These are phyloP conservation scores for Clepsis dumicolana DNA, from an alignment of 2,888 invertebrate genomes.

Conservation along the genomic window DNA sequence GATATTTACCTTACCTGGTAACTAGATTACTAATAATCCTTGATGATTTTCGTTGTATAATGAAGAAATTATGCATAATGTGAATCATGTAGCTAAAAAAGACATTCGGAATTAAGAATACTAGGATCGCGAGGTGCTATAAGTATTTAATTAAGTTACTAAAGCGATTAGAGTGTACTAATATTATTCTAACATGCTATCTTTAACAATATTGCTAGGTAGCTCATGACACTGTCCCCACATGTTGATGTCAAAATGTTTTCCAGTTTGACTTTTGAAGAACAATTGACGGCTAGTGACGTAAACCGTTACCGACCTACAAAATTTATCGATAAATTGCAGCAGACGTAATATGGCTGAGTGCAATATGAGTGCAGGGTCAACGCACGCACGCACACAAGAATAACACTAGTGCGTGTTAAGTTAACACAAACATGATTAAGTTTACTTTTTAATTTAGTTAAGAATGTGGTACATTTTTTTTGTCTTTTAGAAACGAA, in stretches of 20 bases:
- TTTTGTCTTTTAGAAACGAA: neutral
- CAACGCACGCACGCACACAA: slow-evolving; percentile 52
- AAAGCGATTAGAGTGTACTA: too few relatives aligned
- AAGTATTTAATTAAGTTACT: too few relatives aligned
- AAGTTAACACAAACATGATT: slow-evolving; percentile 28
- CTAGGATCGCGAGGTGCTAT: too few relatives aligned
- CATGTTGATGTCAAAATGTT: neutral
- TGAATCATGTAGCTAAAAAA: too few relatives aligned
- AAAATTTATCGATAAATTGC: slow-evolving; percentile 55
- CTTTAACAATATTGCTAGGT: too few relatives aligned
- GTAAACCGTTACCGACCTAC: slow-evolving; percentile 42
- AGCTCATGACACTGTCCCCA: slow-evolving; percentile 21
- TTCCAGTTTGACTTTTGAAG: slow-evolving; percentile 25
- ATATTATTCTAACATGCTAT: too few relatives aligned
- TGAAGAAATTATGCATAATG: too few relatives aligned
- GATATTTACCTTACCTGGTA: too few relatives aligned
- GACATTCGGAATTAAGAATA: too few relatives aligned
- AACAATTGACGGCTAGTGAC: slow-evolving; percentile 23
- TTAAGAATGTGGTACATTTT: slow-evolving; percentile 17
- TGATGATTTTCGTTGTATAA: too few relatives aligned
- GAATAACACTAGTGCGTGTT: slow-evolving; percentile 7
- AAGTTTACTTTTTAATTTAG: slow-evolving; percentile 39
- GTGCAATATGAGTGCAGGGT: slow-evolving; percentile 77
- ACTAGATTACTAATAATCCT: too few relatives aligned
- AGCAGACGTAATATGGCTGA: slow-evolving; percentile 52